Evolutionary conservation across 2,113 vertebrate species (phyloP).

Genomic region (Megaceryle torquata): DNA sequence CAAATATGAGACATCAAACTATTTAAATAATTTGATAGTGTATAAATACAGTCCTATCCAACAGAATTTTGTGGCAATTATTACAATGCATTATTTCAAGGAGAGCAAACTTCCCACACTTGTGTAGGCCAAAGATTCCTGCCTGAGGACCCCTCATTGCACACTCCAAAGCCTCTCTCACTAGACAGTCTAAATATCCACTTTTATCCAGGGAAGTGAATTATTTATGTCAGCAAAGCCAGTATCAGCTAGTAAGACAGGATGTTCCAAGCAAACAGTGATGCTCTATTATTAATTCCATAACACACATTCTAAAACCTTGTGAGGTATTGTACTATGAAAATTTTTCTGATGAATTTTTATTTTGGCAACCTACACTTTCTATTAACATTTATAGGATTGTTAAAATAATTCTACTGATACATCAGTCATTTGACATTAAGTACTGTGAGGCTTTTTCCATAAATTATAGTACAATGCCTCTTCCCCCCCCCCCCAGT

Average conservation of each 20-base stretch:
- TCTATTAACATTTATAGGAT: not conserved
- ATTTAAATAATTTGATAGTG: not conserved
- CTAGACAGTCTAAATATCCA: not conserved
- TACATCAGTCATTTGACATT: not conserved
- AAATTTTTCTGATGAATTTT: not conserved
- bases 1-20: not conserved
- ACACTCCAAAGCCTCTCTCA: not conserved
- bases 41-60: not conserved
- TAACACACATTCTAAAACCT: not conserved
- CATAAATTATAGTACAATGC: not conserved
- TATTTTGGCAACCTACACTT: not conserved
- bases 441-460: not conserved
- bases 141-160: not conserved
- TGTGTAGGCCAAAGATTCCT: not conserved
- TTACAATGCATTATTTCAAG: not conserved
- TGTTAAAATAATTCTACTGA: not conserved
- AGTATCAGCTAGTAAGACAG: not conserved
- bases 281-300: not conserved
- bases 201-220: not conserved
- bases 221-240: slow-evolving; percentile 14
- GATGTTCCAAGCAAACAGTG: not conserved
- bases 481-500: not conserved
- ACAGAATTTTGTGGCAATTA: not conserved
- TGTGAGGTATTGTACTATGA: not conserved
- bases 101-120: not conserved